Evolutionary conservation across 2,113 vertebrate species (phyloP).

Genomic region (Dipodomys stephensi): DNA sequence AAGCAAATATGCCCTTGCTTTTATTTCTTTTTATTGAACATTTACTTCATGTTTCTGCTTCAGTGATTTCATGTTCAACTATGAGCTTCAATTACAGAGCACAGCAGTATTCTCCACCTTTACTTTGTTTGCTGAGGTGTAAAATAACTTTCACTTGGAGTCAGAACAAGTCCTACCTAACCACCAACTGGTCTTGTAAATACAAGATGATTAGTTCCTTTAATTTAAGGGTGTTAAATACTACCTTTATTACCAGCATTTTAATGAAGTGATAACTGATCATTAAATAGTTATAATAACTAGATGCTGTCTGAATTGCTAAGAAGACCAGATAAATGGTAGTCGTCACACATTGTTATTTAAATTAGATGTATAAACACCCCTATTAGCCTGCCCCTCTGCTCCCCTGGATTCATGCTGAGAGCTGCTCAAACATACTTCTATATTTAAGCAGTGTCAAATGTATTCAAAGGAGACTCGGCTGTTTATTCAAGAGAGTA

Average conservation of each 20-base stretch:
- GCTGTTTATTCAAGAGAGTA: background rate
- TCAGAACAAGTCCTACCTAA: slow-evolving; percentile 14
- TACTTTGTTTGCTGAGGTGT: slow-evolving; percentile 75
- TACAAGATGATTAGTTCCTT: slow-evolving; percentile 55
- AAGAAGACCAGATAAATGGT: slow-evolving; percentile 51
- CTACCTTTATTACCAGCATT: slow-evolving; percentile 22
- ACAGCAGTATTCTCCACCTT: slow-evolving; percentile 31
- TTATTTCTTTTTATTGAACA: slow-evolving; percentile 55
- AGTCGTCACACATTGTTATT: slow-evolving; percentile 39
- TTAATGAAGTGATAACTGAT: slow-evolving; percentile 68
- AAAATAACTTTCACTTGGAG: slow-evolving; percentile 69
- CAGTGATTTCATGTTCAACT: slow-evolving; percentile 32
- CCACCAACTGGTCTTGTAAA: slow-evolving; percentile 19
- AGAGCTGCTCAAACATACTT: slow-evolving; percentile 37
- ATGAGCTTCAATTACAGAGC: slow-evolving; percentile 64
- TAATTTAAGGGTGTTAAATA: slow-evolving; percentile 44
- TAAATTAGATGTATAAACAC: slow-evolving; percentile 51
- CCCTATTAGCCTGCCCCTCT: slow-evolving; percentile 17
- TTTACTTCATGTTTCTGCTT: slow-evolving; percentile 59
- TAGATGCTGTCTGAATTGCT: slow-evolving; percentile 49
- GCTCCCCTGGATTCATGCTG: slow-evolving; percentile 21
- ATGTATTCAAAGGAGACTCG: background rate
- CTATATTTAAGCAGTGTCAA: background rate
- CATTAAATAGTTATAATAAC: slow-evolving; percentile 61
- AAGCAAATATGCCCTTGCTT: background rate